A percentile compares a stretch with the other conserved stretches of the same genome.
phyloP scores from a whole-genome alignment of 1,140 invertebrate genomes.

The Zaprionus inermis region DNA sequence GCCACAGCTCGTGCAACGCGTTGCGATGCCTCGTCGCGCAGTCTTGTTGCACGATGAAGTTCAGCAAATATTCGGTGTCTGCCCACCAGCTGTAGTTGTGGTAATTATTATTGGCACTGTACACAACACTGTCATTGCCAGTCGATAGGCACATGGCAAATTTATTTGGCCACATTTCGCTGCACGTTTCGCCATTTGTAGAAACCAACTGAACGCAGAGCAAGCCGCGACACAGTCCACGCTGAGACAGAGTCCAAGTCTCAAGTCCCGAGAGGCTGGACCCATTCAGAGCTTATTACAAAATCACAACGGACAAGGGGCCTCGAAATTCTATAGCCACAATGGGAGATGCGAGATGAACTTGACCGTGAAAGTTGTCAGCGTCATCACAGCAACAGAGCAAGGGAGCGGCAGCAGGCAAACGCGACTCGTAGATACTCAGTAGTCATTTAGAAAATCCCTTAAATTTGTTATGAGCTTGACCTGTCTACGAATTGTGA shows the following conservation, averaged over 20 bases:
- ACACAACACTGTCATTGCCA: constrained; percentile 47
- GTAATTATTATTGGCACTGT: constrained; percentile 2
- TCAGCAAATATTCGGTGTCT: constrained; percentile 52
- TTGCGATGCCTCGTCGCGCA: constrained; percentile 42
- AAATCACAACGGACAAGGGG: constrained; percentile 38
- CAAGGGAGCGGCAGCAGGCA: constrained; percentile 5
- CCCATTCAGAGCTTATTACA: constrained; percentile 57
- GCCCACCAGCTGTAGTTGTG: constrained; percentile 36
- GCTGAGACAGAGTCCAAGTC: neutral
- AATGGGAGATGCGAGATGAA: constrained; percentile 58
- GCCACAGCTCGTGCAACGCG: constrained; percentile 39
- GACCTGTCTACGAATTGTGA: no score
- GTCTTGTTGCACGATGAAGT: constrained; percentile 51
- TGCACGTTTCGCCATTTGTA: constrained; percentile 49
- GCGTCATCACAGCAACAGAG: constrained; percentile 35
- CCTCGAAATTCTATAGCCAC: constrained; percentile 50
- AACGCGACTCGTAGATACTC: neutral
- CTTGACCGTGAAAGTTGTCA: constrained; percentile 80
- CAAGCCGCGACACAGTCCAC: constrained; percentile 13
- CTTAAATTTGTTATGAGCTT: no score
- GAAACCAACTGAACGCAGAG: constrained; percentile 53
- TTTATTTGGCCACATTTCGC: constrained; percentile 58
- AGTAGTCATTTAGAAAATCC: neutral
- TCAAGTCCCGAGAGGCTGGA: constrained; percentile 38
- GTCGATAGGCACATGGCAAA: constrained; percentile 48